phyloP scores from a whole-genome alignment of 1,140 invertebrate species.

The Pseudobourletiella spinata region DNA sequence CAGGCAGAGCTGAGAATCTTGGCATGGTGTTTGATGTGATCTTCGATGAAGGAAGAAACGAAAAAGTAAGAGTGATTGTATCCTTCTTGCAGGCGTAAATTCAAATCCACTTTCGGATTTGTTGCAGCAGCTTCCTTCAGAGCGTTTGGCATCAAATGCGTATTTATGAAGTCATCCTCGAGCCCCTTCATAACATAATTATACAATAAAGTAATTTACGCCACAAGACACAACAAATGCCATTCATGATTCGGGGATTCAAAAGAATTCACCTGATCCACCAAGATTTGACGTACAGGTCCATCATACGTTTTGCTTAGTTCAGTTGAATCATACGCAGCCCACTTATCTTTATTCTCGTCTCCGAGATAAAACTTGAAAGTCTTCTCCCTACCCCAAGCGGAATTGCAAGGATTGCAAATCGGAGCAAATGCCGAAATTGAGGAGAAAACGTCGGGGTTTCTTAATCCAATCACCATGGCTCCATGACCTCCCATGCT shows the following conservation, averaged over 20 bases:
- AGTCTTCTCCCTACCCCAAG: constrained; percentile 78
- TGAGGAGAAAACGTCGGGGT: constrained; percentile 77
- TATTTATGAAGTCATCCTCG: constrained; percentile 71
- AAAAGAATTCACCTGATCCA: constrained; percentile 69
- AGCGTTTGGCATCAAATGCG: constrained; percentile 77
- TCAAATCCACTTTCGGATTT: constrained; percentile 54
- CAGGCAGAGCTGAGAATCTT: constrained; percentile 40
- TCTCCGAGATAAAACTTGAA: constrained; percentile 77
- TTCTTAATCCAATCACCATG: constrained; percentile 80
- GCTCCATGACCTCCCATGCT: constrained; percentile 98
- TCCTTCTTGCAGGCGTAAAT: constrained; percentile 60
- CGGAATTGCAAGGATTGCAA: constrained; percentile 70
- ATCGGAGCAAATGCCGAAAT: constrained; percentile 97
- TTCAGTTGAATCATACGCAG: constrained; percentile 79
- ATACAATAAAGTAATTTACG: neutral
- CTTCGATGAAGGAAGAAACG: constrained; percentile 82
- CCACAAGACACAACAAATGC: too few species aligned
- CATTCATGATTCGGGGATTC: neutral
- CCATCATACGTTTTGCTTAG: constrained; percentile 76
- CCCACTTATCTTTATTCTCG: constrained; percentile 56
- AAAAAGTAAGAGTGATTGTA: constrained; percentile 98
- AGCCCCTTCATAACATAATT: constrained; percentile 51
- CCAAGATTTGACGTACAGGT: constrained; percentile 68
- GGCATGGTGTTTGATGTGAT: constrained; percentile 85
- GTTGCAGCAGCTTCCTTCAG: constrained; percentile 61